Evolutionary conservation across 2,113 vertebrate species (phyloP), one percentile per base, ranked within the genome.

Genomic region (Mandrillus leucophaeus): DNA sequence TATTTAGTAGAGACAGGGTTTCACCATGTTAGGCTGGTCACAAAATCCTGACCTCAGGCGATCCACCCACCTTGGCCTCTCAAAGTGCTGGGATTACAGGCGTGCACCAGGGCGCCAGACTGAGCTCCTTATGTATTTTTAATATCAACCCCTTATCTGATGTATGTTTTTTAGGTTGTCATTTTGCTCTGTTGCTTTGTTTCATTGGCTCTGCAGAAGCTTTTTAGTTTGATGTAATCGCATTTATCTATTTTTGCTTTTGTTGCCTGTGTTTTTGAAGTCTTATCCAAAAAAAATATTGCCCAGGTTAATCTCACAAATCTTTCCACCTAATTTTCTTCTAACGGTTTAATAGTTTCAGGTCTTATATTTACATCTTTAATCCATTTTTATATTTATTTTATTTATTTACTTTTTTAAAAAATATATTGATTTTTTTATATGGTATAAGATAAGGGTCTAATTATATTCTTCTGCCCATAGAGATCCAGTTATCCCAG

Each of bases 21-120:
- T 64, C 27, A 32, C 27, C 61, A 64, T 30, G 12, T 64, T 64
- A 6, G 27, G 27, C 5, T 64, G 5, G 61, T 64, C 1, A 13
- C 61, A 64, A 64, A 64, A 30, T 64, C 27, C 27, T 64, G 27
- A 64, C 27, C 2, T 32, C 61, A 32, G 61, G 27, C 13, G 61
- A 64, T 32, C 13, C 30, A 30, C 27, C 27, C 2, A 13, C 27
- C 27, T 64, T 6, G 11, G 12, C 61, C 27, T 14, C 61, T 13
- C 61, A 32, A 30, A 64, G 27, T 30, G 12, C 27, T 32, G 27
- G 27, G 27, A 64, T 61, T 61, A 27, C 11, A 30, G 10, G 11
- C 0, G 2, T 64, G 61, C 0, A 8, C 27, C 25, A 64, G 12
- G 0, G 4, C 0, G 12, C 12, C 61, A 30, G 61, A 27, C 12